Evolutionary conservation across 2,888 invertebrate species (phyloP).

Genomic region (Torymus auratus): DNA sequence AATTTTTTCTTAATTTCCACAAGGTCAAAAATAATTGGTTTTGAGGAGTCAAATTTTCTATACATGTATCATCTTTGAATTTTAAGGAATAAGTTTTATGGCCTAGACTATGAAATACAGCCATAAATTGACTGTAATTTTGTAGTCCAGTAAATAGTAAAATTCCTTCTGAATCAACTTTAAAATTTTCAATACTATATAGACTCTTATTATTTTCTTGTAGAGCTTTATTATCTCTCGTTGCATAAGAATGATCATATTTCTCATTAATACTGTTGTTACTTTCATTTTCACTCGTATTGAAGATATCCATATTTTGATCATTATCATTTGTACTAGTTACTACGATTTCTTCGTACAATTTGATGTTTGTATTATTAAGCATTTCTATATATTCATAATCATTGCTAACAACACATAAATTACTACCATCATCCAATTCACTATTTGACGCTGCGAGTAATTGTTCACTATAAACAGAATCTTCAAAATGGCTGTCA

Average conservation of each 20-base stretch:
- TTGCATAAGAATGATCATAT: not conserved
- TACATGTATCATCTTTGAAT: too few species aligned
- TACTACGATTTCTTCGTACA: not conserved
- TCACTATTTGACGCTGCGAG: too few species aligned
- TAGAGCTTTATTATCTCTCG: not conserved
- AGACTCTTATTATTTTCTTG: not conserved
- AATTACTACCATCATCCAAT: too few species aligned
- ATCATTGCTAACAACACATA: too few species aligned
- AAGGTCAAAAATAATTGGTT: constrained; percentile 32
- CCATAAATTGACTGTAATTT: constrained; percentile 7
- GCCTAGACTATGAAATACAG: constrained; percentile 11
- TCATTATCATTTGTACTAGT: not conserved
- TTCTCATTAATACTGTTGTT: not conserved
- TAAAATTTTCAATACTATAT: not conserved
- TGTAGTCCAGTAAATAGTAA: constrained; percentile 13
- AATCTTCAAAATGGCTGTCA: too few species aligned
- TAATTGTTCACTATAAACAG: too few species aligned
- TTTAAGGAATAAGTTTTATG: not conserved
- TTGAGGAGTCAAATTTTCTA: not conserved
- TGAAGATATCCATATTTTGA: not conserved
- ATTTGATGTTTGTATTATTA: not conserved
- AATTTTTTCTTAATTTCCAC: constrained; percentile 34
- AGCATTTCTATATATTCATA: too few species aligned
- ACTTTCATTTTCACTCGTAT: too few species aligned
- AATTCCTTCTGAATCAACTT: constrained; percentile 1